Evolutionary conservation across 2,888 invertebrate genomes (phyloP), one percentile per base, ranked within the genome.

Genomic region (Drosophila buzzatii): DNA sequence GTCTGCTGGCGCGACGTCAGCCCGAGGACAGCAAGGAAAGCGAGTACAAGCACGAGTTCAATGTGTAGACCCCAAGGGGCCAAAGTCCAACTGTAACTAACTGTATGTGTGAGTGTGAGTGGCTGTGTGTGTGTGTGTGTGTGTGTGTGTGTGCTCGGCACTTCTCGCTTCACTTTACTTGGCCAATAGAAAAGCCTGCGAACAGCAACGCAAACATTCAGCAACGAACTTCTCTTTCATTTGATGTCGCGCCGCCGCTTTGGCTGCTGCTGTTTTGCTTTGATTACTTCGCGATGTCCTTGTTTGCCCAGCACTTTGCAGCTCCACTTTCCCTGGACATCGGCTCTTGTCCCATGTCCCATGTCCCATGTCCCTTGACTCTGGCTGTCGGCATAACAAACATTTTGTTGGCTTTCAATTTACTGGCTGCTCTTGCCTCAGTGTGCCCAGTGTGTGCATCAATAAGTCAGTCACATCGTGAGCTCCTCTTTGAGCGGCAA

Each of bases 231-330:
- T 35, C 42, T 67, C 27, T 57, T 55, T 79, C 37, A 47, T 41
- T 49, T 65, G n/a, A n/a, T 14, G 14, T 49, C 18, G 39, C 59
- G 64, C 45, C 23, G 35, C 45, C 23, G 35, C 45, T 37, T 56
- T 47, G 47, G 47, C 47, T 27, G 9, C 44, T 12, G 6, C 53
- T 60, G 66, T 42, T 67, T 63, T 53, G 69, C 81, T 66, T 78
- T 87, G 85, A 87, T 85, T 84, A 68, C 85, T 59, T 41, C 70
- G 62, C 65, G 62, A 58, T 70, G 79, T 70, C 71, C 70, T 57
- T 82, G 82, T 85, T 85, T 87, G 82, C 52, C 51, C 47, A 69
- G 67, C 82, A 85, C 88, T 87, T 49, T n/a, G 66, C 39, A 7
- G 37, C 5, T 18, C 23, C 41, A 18, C n/a, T 39, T 49, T 14